Percentiles rank a stretch among this genome's conserved stretches.
These are phyloP conservation scores for Metallyticus violacea DNA, from an alignment of 2,888 invertebrate genomes.

Conservation along the genomic window DNA sequence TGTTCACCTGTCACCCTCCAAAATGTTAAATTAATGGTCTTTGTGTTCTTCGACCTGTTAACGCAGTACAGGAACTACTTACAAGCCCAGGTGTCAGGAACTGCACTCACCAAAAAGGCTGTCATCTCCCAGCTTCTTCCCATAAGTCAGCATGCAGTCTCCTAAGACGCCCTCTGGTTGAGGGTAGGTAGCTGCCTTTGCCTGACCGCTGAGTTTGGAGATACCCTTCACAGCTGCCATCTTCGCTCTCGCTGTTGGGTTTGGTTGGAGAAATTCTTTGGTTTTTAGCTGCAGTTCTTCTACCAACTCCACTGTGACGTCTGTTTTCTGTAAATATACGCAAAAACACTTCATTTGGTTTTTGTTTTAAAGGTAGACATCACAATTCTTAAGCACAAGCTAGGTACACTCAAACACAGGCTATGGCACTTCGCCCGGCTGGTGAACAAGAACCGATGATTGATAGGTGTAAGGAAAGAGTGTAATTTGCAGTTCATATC, in stretches of 20 bases:
- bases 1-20: too few relatives aligned
- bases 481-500: too few relatives aligned
- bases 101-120: slow-evolving; percentile 79
- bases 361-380: not conserved
- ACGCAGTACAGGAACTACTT: too few relatives aligned
- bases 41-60: too few relatives aligned
- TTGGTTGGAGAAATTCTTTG: slow-evolving; percentile 98
- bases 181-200: slow-evolving; percentile 95
- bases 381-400: too few relatives aligned
- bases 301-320: slow-evolving; percentile 94
- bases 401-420: too few relatives aligned
- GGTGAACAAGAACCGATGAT: too few relatives aligned
- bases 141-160: slow-evolving; percentile 94
- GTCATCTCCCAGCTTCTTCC: slow-evolving; percentile 93
- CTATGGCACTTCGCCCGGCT: too few relatives aligned
- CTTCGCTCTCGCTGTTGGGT: slow-evolving; percentile 92
- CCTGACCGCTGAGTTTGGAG: slow-evolving; percentile 94
- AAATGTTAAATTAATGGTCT: too few relatives aligned
- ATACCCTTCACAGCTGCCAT: slow-evolving; percentile 95
- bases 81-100: too few relatives aligned
- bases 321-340: slow-evolving; percentile 76
- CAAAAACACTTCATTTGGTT: too few relatives aligned
- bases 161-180: slow-evolving; percentile 97
- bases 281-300: slow-evolving; percentile 96
- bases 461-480: too few relatives aligned